phyloP scores from a whole-genome alignment of 2,113 vertebrate genomes.

The Eurypyga helias region DNA sequence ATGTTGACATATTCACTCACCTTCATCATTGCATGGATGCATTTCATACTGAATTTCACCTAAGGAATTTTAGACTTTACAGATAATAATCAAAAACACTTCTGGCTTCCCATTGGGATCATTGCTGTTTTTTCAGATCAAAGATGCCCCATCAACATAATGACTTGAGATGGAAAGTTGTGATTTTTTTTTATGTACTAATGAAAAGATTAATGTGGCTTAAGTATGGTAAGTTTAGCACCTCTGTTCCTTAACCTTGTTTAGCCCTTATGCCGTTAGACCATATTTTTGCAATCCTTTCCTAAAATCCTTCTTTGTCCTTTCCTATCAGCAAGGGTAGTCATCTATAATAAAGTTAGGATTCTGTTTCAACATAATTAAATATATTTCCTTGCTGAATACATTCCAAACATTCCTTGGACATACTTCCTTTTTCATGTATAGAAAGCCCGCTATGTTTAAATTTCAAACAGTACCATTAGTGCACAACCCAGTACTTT shows the following conservation, averaged over 20 bases:
- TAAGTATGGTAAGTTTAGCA: constrained; percentile 35
- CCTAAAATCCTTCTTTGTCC: constrained; percentile 27
- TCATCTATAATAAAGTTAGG: constrained; percentile 69
- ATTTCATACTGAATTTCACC: constrained; percentile 85
- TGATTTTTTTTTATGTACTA: constrained; percentile 39
- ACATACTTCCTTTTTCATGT: constrained; percentile 68
- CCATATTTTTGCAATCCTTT: constrained; percentile 58
- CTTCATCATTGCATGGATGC: constrained; percentile 77
- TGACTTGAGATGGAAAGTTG: constrained; percentile 53
- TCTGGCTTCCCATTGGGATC: constrained; percentile 79
- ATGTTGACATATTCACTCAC: constrained; percentile 80
- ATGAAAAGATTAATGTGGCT: constrained; percentile 59
- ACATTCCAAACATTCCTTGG: constrained; percentile 77
- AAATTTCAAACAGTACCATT: constrained; percentile 71
- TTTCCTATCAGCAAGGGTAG: constrained; percentile 23
- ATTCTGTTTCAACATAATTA: constrained; percentile 79
- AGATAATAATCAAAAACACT: constrained; percentile 84
- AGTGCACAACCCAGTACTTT: constrained; percentile 43
- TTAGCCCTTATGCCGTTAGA: not conserved
- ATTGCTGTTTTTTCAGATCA: constrained; percentile 77
- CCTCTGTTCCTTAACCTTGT: constrained; percentile 44
- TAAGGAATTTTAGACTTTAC: constrained; percentile 83
- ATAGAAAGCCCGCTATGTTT: constrained; percentile 68
- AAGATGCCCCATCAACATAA: constrained; percentile 66
- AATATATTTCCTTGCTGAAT: constrained; percentile 67